These are phyloP conservation scores for Smittia sp. DNA, from an alignment of 2,888 invertebrate genomes.

Conservation along the genomic window DNA sequence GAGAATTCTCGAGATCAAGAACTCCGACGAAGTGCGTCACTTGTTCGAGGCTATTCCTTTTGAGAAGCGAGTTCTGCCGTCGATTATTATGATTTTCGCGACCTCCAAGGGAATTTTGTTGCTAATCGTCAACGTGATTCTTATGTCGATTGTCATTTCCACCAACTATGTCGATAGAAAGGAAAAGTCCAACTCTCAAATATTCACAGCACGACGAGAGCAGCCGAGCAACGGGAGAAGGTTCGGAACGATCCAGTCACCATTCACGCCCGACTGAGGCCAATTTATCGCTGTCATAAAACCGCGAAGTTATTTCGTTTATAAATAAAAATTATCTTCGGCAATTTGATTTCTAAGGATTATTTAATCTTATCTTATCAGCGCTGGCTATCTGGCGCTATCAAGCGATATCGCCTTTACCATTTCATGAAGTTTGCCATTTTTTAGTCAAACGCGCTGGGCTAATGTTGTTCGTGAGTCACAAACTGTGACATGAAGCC, in stretches of 20 bases:
- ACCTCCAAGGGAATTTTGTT: not conserved
- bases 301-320: too few species aligned
- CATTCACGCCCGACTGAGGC: too few species aligned
- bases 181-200: not conserved
- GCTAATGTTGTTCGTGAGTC: not conserved
- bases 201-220: not conserved
- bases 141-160: not conserved
- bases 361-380: conserved; percentile 7
- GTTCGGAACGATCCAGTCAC: too few species aligned
- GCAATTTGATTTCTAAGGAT: not conserved
- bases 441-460: not conserved
- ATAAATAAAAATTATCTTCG: too few species aligned
- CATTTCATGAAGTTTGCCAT: not conserved
- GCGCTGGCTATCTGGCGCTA: not conserved
- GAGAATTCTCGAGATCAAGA: not conserved
- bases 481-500: not conserved
- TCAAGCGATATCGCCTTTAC: not conserved
- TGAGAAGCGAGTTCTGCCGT: not conserved
- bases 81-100: not conserved
- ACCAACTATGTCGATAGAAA: not conserved
- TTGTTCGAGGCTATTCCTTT: not conserved
- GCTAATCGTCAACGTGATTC: not conserved
- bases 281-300: too few species aligned
- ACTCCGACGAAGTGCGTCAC: not conserved
- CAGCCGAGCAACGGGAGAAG: too few species aligned